Evolutionary conservation across 1,140 invertebrate genomes (phyloP).

Genomic region (Zaprionus ornatus): DNA sequence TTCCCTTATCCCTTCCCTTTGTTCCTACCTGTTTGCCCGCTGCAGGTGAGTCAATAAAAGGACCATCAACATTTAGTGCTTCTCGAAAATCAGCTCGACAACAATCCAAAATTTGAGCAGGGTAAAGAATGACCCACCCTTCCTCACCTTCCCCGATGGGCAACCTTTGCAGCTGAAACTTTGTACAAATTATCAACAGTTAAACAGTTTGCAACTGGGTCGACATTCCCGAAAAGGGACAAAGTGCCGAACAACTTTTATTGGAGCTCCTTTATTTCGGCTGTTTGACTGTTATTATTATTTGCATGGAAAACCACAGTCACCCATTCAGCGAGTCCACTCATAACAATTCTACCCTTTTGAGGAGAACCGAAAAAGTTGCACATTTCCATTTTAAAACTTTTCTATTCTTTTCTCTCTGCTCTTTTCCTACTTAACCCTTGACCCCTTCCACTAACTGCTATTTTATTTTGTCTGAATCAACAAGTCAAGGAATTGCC

Average conservation of each 20-base stretch:
- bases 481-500: background rate
- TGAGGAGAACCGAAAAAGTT: constrained; percentile 37
- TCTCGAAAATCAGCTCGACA: constrained; percentile 52
- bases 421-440: background rate
- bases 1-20: background rate
- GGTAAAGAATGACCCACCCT: constrained; percentile 9
- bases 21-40: background rate
- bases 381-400: constrained; percentile 50
- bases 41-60: constrained; percentile 73
- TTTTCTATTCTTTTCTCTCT: constrained; percentile 13
- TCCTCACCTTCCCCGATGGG: background rate
- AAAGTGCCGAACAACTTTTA: constrained; percentile 56
- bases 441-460: background rate
- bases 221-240: constrained; percentile 58
- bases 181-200: constrained; percentile 76
- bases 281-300: constrained; percentile 73
- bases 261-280: constrained; percentile 59
- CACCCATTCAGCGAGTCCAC: constrained; percentile 33
- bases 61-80: constrained; percentile 67
- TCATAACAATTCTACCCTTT: constrained; percentile 67
- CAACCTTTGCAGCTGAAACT: constrained; percentile 46
- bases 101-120: constrained; percentile 26
- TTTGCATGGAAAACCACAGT: constrained; percentile 58
- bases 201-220: constrained; percentile 70
- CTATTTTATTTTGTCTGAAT: background rate